phyloP scores from a whole-genome alignment of 2,888 invertebrate genomes.

The Alsophila aescularia region DNA sequence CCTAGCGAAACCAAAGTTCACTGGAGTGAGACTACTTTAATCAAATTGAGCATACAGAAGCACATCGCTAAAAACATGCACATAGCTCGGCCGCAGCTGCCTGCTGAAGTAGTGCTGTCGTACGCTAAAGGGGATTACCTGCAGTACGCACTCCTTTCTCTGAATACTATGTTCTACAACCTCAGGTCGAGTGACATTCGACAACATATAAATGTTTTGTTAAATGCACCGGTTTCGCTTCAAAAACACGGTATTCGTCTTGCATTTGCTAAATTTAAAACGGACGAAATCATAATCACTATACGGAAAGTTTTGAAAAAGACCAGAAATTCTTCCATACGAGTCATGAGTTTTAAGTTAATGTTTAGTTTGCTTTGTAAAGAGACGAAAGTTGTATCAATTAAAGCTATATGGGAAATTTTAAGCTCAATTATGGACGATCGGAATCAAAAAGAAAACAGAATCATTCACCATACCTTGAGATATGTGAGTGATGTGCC shows the following conservation, averaged over 20 bases:
- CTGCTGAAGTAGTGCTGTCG: slow-evolving; percentile 50
- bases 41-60: slow-evolving; percentile 53
- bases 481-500: slow-evolving; percentile 1
- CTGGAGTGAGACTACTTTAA: slow-evolving; percentile 52
- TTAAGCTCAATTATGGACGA: slow-evolving; percentile 12
- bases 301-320: slow-evolving; percentile 54
- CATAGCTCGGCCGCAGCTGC: slow-evolving; percentile 57
- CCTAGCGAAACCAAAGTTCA: slow-evolving; percentile 57
- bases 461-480: slow-evolving; percentile 4
- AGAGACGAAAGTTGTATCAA: neutral
- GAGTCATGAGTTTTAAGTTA: slow-evolving; percentile 29
- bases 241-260: slow-evolving; percentile 65
- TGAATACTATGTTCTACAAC: slow-evolving; percentile 61
- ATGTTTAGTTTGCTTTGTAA: slow-evolving; percentile 6
- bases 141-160: slow-evolving; percentile 59
- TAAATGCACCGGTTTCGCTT: slow-evolving; percentile 59
- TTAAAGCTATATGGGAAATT: slow-evolving; percentile 11
- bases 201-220: slow-evolving; percentile 49
- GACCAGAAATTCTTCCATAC: slow-evolving; percentile 56
- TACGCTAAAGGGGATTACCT: slow-evolving; percentile 67
- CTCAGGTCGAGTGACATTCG: slow-evolving; percentile 41
- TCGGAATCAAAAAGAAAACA: slow-evolving; percentile 13
- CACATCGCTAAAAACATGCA: slow-evolving; percentile 65
- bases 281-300: slow-evolving; percentile 44
- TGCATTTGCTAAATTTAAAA: slow-evolving; percentile 50